These are phyloP conservation scores for Lissocephala sabroskyi DNA, from an alignment of 2,888 invertebrate genomes.

Conservation along the genomic window DNA sequence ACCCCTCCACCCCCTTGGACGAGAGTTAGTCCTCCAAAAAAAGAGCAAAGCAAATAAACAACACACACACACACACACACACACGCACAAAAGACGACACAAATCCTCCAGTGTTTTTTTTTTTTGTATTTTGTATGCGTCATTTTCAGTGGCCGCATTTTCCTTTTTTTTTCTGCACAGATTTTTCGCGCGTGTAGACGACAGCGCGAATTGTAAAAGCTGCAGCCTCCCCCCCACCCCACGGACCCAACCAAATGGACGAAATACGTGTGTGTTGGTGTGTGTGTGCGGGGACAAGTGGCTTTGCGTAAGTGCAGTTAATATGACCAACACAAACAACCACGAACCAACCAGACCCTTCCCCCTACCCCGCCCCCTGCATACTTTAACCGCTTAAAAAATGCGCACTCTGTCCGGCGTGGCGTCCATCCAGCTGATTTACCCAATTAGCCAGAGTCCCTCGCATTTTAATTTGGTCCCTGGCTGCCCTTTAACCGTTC, in stretches of 20 bases:
- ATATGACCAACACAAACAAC: background rate
- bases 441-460: too few species aligned
- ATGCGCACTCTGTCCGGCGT: too few species aligned
- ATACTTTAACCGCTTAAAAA: too few species aligned
- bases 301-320: slow-evolving; percentile 19
- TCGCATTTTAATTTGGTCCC: too few species aligned
- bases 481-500: too few species aligned
- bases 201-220: slow-evolving; percentile 50
- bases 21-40: too few species aligned
- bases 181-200: slow-evolving; percentile 11
- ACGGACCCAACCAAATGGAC: background rate
- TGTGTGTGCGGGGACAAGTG: slow-evolving; percentile 6
- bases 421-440: too few species aligned
- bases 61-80: too few species aligned
- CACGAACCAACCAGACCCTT: too few species aligned
- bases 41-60: too few species aligned
- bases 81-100: slow-evolving; percentile 8
- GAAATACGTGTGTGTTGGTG: background rate
- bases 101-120: background rate
- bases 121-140: slow-evolving; percentile 44
- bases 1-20: too few species aligned
- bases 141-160: slow-evolving; percentile 46
- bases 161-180: background rate
- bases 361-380: too few species aligned
- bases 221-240: background rate